Evolutionary conservation across 2,888 invertebrate genomes (phyloP).

Genomic region (Pseudanteris insignis): DNA sequence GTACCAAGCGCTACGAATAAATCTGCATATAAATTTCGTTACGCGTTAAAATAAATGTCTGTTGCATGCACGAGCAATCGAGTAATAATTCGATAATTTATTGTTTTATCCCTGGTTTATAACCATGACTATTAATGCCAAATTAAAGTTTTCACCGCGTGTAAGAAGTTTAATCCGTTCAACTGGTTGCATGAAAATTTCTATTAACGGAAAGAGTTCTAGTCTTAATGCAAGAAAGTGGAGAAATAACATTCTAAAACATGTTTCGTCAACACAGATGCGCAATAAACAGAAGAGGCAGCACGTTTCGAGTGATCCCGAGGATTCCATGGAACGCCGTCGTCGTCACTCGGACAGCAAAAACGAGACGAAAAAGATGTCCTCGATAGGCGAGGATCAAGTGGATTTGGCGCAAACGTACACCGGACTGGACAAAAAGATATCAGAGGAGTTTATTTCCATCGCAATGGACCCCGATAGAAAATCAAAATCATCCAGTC

Average conservation of each 20-base stretch:
- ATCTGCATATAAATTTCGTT: too few relatives aligned
- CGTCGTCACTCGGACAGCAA: slow-evolving; percentile 52
- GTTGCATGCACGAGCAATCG: too few relatives aligned
- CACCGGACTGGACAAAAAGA: slow-evolving; percentile 63
- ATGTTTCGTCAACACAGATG: slow-evolving; percentile 46
- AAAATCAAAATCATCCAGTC: slow-evolving; percentile 60
- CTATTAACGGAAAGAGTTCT: slow-evolving; percentile 14
- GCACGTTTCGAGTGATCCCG: slow-evolving; percentile 49
- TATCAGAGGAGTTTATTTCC: slow-evolving; percentile 64
- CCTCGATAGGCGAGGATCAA: slow-evolving; percentile 58
- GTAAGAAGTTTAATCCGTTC: too few relatives aligned
- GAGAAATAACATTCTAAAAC: slow-evolving; percentile 29
- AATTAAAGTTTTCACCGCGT: too few relatives aligned
- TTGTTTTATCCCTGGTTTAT: too few relatives aligned
- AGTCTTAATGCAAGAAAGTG: slow-evolving; percentile 11
- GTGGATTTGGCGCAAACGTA: slow-evolving; percentile 61
- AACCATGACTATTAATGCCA: too few relatives aligned
- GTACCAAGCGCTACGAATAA: too few relatives aligned
- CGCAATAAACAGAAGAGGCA: slow-evolving; percentile 57
- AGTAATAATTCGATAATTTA: neutral
- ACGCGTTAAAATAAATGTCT: too few relatives aligned
- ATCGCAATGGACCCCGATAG: slow-evolving; percentile 62
- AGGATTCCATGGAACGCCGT: slow-evolving; percentile 45
- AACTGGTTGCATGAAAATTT: slow-evolving; percentile 13
- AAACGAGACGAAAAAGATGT: slow-evolving; percentile 52